phyloP scores from a whole-genome alignment of 2,888 invertebrate genomes.

The Nysson spinosus region DNA sequence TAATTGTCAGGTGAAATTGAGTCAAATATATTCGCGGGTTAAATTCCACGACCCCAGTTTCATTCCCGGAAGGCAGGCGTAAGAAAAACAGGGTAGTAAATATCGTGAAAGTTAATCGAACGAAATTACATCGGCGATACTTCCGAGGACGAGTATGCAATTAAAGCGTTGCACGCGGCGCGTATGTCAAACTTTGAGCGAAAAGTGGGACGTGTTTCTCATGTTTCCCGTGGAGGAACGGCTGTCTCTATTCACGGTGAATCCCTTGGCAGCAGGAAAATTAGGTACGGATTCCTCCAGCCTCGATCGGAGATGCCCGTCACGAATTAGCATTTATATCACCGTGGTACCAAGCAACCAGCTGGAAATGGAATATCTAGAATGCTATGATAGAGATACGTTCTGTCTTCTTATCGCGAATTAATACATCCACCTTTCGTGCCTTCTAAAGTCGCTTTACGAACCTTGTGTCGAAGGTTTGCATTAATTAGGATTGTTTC shows the following conservation, averaged over 20 bases:
- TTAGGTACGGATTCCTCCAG: conserved; percentile 61
- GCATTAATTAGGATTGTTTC: conserved; percentile 39
- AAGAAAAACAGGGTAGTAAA: not conserved
- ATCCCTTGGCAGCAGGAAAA: conserved; percentile 63
- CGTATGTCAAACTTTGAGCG: conserved; percentile 44
- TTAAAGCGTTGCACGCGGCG: conserved; percentile 39
- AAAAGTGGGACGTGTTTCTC: conserved; percentile 49
- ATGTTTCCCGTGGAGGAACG: conserved; percentile 41
- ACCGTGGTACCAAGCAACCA: conserved; percentile 61
- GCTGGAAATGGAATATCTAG: conserved; percentile 65
- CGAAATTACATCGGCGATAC: conserved; percentile 11
- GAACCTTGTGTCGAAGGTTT: conserved; percentile 16
- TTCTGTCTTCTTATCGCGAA: conserved; percentile 46
- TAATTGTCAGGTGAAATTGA: too few relatives aligned
- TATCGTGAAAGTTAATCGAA: conserved; percentile 15
- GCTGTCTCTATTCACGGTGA: conserved; percentile 50
- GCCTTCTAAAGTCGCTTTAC: conserved; percentile 10
- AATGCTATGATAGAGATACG: conserved; percentile 51
- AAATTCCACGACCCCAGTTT: too few relatives aligned
- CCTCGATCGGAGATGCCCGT: conserved; percentile 63
- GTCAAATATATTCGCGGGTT: too few relatives aligned
- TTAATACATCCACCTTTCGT: conserved; percentile 47
- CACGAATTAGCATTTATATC: conserved; percentile 70
- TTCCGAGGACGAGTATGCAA: conserved; percentile 37
- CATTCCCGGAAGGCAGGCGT: not conserved